phyloP scores from a whole-genome alignment of 2,888 invertebrate species.

The Drosophila gaucha region DNA sequence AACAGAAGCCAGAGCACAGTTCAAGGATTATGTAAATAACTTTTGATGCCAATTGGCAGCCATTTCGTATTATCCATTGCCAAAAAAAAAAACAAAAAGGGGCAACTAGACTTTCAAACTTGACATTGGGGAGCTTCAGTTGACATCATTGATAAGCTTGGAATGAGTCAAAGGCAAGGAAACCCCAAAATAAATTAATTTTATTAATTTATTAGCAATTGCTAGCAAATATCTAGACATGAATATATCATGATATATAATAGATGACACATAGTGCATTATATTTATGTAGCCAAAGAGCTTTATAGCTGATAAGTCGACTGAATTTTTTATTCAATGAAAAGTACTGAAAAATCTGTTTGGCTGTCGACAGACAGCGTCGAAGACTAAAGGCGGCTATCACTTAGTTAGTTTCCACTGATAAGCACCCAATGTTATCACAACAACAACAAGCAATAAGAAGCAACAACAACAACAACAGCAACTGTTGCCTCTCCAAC shows the following conservation, averaged over 20 bases:
- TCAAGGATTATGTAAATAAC: slow-evolving; percentile 21
- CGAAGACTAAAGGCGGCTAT: background rate
- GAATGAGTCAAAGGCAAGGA: slow-evolving; percentile 9
- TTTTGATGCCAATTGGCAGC: slow-evolving; percentile 21
- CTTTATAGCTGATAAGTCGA: slow-evolving; percentile 5
- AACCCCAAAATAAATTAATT: background rate
- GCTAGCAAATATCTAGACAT: background rate
- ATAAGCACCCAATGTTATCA: slow-evolving; percentile 4
- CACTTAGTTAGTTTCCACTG: background rate
- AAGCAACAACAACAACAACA: slow-evolving; percentile 3
- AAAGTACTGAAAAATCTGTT: too few relatives aligned
- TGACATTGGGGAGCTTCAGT: background rate
- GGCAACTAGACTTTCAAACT: background rate
- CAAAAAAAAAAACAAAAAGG: slow-evolving; percentile 1
- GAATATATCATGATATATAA: background rate
- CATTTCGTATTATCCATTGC: slow-evolving; percentile 5
- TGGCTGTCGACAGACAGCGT: background rate
- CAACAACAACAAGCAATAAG: background rate
- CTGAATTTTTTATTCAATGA: slow-evolving; percentile 8
- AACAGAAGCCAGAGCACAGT: slow-evolving; percentile 6
- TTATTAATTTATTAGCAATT: too few relatives aligned
- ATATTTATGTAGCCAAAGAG: slow-evolving; percentile 1
- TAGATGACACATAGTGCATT: background rate
- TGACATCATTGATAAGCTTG: slow-evolving; percentile 9
- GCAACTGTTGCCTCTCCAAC: slow-evolving; percentile 1